Evolutionary conservation across 2,797 vertebrate genomes (phyloP), one percentile per base, ranked within the genome.

Genomic region (Poeciliopsis turneri): DNA sequence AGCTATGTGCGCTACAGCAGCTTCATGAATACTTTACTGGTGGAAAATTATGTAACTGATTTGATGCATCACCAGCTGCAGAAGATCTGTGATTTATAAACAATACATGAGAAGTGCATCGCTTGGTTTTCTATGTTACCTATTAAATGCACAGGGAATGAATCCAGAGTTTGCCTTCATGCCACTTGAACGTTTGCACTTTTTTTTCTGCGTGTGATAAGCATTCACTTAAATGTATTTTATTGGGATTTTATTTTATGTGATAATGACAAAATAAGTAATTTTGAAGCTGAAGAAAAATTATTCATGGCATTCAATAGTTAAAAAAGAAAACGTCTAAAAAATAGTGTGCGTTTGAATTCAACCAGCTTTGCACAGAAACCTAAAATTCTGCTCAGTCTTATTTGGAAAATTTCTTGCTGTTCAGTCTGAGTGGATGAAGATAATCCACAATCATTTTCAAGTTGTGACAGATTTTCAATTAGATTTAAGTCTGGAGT

Each of bases 41-140:
- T 87, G 55, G 39, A 89, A 75, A 77, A 82, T 90, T 88, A 88
- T 76, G 39, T 72, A 90, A 91, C 61, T 55, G 64, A 66, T 75
- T 84, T 82, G 78, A 76, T 51, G 72, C 8, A 83, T 79, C 77
- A 72, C 53, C 36, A 82, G 70, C 83, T 86, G 13, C 68, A 46
- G 33, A 10, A 55, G 23, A 75, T 43, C 82, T 79, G 57, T 77
- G 36, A 9, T 61, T 68, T 39, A 59, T 66, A 57, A 82, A 86
- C 74, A 86, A 47, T 18, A 51, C 9, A 72, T 55, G 13, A 39
- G 66, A 64, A 57, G 59, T 30, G 57, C 10, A 45, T 66, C 18
- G 9, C 30, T 75, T 80, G 5, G 11, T 75, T 83, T 23, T 30
- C 72, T 79, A 82, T 78, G 5, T n/a, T 43, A 39, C n/a, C 33